Evolutionary conservation across 2,113 vertebrate species (phyloP).

Genomic region (Prunella fulvescens): DNA sequence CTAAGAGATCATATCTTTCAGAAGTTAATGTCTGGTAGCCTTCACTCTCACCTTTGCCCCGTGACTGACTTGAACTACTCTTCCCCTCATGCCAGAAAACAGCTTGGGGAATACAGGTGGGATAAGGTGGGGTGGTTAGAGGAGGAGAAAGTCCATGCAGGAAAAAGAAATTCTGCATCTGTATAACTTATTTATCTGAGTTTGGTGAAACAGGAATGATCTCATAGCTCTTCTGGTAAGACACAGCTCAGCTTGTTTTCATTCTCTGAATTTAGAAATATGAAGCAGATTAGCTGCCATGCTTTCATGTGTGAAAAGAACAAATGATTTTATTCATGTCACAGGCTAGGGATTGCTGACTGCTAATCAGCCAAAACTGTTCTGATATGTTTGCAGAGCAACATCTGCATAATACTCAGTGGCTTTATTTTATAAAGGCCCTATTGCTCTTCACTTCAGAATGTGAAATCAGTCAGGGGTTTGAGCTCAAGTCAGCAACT

Average conservation of each 20-base stretch:
- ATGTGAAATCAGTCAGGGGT: conserved; percentile 21
- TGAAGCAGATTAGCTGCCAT: conserved; percentile 28
- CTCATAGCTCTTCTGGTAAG: not conserved
- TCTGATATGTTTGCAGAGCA: conserved; percentile 26
- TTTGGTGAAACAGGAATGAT: not conserved
- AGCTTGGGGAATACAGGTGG: not conserved
- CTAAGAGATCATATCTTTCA: not conserved
- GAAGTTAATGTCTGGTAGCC: not conserved
- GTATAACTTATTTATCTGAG: not conserved
- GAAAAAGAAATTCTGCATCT: not conserved
- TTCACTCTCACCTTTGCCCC: not conserved
- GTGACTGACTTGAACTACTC: not conserved
- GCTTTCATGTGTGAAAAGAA: conserved; percentile 51
- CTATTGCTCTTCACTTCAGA: conserved; percentile 38
- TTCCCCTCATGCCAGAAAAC: not conserved
- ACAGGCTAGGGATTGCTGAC: conserved; percentile 30
- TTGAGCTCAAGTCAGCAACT: conserved; percentile 51
- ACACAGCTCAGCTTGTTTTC: conserved; percentile 14
- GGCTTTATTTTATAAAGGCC: conserved; percentile 42
- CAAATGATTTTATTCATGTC: conserved; percentile 39
- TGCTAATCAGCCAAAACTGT: conserved; percentile 40
- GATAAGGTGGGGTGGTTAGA: not conserved
- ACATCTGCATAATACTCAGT: conserved; percentile 44
- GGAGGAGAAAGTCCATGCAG: not conserved
- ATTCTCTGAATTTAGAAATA: conserved; percentile 12